A percentile compares a stretch with the other conserved stretches of the same genome.
These are phyloP conservation scores for Actenoides hombroni DNA, from an alignment of 2,113 vertebrate genomes.

Conservation along the genomic window DNA sequence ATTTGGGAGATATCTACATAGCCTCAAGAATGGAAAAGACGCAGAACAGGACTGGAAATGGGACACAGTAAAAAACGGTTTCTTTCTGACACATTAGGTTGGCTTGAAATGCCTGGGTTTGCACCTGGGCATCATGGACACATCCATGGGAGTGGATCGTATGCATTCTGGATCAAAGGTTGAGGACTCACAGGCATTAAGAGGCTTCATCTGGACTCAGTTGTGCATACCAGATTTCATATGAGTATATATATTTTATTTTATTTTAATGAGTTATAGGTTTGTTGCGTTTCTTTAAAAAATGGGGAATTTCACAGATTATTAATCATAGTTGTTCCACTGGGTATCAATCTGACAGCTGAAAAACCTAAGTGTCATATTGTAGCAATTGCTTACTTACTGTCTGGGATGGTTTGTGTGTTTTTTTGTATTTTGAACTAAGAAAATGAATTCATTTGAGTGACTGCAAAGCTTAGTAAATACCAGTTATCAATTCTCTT, in stretches of 20 bases:
- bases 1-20: background rate
- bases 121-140: background rate
- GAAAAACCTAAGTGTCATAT: background rate
- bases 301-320: background rate
- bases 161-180: background rate
- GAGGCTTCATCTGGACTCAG: background rate
- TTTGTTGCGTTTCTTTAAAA: background rate
- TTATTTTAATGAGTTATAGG: background rate
- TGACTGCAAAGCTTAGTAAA: constrained; percentile 27
- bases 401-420: background rate
- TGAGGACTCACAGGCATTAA: background rate
- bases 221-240: background rate
- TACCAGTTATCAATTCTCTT: constrained; percentile 51
- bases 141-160: background rate
- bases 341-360: background rate
- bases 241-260: background rate
- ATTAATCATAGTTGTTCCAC: background rate
- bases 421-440: background rate
- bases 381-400: background rate
- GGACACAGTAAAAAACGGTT: background rate
- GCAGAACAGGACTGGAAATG: background rate
- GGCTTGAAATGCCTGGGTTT: background rate
- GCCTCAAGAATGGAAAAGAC: background rate
- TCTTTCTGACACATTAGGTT: background rate
- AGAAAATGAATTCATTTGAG: constrained; percentile 5